Percentiles rank a stretch among this genome's conserved stretches.
Evolutionary conservation across 2,797 vertebrate genomes (phyloP).

Genomic region (Kryptolebias ocellatus): DNA sequence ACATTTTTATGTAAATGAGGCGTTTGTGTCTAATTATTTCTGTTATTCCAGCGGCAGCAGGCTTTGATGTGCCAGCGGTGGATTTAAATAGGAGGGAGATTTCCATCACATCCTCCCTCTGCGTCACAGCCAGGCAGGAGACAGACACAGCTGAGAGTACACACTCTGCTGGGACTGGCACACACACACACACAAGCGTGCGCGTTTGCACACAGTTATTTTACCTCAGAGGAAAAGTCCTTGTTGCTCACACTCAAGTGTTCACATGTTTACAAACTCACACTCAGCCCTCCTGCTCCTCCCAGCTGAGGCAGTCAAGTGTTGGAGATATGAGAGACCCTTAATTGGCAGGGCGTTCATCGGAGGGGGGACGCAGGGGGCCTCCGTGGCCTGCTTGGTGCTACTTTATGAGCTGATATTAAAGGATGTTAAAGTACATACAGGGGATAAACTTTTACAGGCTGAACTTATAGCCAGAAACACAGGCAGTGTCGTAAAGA

Average conservation of each 20-base stretch:
- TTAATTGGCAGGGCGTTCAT: slow-evolving; percentile 70
- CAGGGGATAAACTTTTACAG: slow-evolving; percentile 81
- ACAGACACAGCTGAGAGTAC: slow-evolving; percentile 87
- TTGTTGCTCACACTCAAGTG: slow-evolving; percentile 44
- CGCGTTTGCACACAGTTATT: slow-evolving; percentile 42
- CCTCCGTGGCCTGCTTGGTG: slow-evolving; percentile 75
- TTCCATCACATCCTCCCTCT: slow-evolving; percentile 94
- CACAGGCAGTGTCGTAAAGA: slow-evolving; percentile 70
- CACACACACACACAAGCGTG: slow-evolving; percentile 29
- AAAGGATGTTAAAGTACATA: slow-evolving; percentile 81
- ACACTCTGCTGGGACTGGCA: slow-evolving; percentile 63
- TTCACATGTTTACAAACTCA: slow-evolving; percentile 52
- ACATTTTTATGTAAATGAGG: slow-evolving; percentile 97
- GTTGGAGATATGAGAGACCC: slow-evolving; percentile 49
- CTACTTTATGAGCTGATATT: slow-evolving; percentile 79
- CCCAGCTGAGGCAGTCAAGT: slow-evolving; percentile 54
- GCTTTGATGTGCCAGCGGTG: slow-evolving; percentile 98
- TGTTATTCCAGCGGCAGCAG: slow-evolving; percentile 83
- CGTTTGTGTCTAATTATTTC: slow-evolving; percentile 88
- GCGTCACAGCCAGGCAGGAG: slow-evolving; percentile 91
- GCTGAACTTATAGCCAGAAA: slow-evolving; percentile 75
- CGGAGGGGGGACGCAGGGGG: slow-evolving; percentile 37
- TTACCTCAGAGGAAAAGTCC: slow-evolving; percentile 61
- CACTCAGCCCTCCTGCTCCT: slow-evolving; percentile 20
- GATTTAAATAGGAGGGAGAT: slow-evolving; percentile 98